Evolutionary conservation across 2,888 invertebrate genomes (phyloP).

Genomic region (Callinectes sapidus): DNA sequence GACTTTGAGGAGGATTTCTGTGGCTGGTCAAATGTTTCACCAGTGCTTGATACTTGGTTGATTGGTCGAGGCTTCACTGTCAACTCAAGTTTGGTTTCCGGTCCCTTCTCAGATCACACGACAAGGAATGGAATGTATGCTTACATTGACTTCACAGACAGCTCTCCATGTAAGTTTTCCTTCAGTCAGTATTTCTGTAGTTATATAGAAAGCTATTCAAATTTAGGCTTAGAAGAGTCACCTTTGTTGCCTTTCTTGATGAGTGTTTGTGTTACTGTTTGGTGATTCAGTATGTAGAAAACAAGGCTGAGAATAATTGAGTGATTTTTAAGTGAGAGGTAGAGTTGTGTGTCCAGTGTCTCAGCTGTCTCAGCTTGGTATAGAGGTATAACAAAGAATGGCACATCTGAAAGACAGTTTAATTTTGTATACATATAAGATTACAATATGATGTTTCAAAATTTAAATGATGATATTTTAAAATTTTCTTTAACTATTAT

Average conservation of each 20-base stretch:
- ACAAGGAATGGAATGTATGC: constrained; percentile 64
- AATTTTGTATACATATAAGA: too few relatives aligned
- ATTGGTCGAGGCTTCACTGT: constrained; percentile 61
- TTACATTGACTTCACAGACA: constrained; percentile 65
- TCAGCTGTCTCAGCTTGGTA: too few relatives aligned
- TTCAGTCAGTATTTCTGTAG: not conserved
- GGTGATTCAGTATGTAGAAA: not conserved
- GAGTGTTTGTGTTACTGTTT: not conserved
- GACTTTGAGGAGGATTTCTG: constrained; percentile 59
- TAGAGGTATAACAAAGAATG: too few relatives aligned
- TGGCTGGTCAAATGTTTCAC: constrained; percentile 43
- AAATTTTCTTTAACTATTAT: not conserved
- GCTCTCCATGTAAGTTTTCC: not conserved
- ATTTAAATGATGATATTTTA: too few relatives aligned
- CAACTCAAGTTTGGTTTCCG: constrained; percentile 44
- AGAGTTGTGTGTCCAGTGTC: not conserved
- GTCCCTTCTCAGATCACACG: constrained; percentile 61
- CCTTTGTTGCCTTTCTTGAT: not conserved
- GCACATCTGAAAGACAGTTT: too few relatives aligned
- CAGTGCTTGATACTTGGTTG: constrained; percentile 42
- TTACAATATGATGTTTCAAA: too few relatives aligned
- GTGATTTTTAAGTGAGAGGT: not conserved
- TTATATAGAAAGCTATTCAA: not conserved
- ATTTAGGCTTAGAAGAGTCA: not conserved
- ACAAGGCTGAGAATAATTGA: not conserved